phyloP scores from a whole-genome alignment of 1,140 invertebrate genomes.

The Diprion similis region DNA sequence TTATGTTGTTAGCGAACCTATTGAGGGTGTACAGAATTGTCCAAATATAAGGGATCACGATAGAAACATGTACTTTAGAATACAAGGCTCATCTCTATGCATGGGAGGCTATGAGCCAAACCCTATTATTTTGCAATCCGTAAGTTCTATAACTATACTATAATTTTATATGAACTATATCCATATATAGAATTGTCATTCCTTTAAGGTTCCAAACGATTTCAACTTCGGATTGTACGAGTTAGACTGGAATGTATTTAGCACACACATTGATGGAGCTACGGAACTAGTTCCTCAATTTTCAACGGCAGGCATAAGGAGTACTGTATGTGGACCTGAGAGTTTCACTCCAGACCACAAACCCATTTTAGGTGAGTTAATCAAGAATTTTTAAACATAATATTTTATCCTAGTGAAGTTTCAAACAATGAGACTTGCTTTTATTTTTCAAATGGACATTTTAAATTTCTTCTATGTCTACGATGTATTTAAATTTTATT shows the following conservation, averaged over 20 bases:
- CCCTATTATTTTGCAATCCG: slow-evolving; percentile 79
- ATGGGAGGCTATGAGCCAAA: slow-evolving; percentile 90
- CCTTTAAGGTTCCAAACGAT: slow-evolving; percentile 70
- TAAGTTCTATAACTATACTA: slow-evolving; percentile 45
- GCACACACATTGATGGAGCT: slow-evolving; percentile 76
- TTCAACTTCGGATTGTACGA: slow-evolving; percentile 86
- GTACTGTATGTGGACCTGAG: slow-evolving; percentile 85
- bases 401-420: too few species aligned
- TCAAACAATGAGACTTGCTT: too few species aligned
- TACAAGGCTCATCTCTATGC: slow-evolving; percentile 81
- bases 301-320: slow-evolving; percentile 78
- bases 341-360: slow-evolving; percentile 92
- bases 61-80: slow-evolving; percentile 80
- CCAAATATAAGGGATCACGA: slow-evolving; percentile 89
- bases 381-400: too few species aligned
- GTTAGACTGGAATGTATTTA: slow-evolving; percentile 85
- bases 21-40: slow-evolving; percentile 73
- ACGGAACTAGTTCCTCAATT: slow-evolving; percentile 76
- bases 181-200: neutral
- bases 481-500: too few species aligned
- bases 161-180: slow-evolving; percentile 17
- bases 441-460: too few species aligned
- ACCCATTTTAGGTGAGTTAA: slow-evolving; percentile 78
- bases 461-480: too few species aligned
- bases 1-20: slow-evolving; percentile 82